Conservation (phyloP, 2,113 vertebrate genomes). For the Kryptolebias marmoratus region DNA sequence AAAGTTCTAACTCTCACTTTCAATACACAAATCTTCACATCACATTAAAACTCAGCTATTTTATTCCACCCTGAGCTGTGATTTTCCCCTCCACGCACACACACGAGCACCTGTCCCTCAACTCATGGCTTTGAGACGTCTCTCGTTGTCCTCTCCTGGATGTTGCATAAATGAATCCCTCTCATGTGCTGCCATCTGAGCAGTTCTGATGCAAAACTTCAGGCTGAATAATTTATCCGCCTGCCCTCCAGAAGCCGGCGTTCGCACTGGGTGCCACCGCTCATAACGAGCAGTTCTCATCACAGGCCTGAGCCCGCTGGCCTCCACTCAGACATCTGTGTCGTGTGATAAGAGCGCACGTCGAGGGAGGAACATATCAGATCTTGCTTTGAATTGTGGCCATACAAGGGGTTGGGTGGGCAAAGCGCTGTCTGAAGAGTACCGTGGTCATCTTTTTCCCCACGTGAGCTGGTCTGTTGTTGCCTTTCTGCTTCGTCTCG, state of each 20-base stretch:
- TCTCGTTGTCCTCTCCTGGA: conserved; percentile 46
- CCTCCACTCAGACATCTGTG: conserved; percentile 70
- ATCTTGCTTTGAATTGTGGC: conserved; percentile 47
- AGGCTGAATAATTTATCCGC: conserved; percentile 73
- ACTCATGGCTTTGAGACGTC: conserved; percentile 41
- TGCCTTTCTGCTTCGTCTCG: conserved; percentile 20
- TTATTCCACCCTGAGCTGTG: conserved; percentile 24
- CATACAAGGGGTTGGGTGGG: conserved; percentile 19
- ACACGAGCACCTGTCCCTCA: conserved; percentile 42
- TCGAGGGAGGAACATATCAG: conserved; percentile 55
- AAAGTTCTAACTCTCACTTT: not conserved
- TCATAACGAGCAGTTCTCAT: conserved; percentile 64
- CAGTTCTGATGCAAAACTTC: conserved; percentile 68
- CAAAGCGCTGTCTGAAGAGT: conserved; percentile 2
- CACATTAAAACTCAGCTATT: conserved; percentile 30
- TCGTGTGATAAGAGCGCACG: conserved; percentile 61
- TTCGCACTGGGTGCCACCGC: conserved; percentile 52
- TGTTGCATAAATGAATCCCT: conserved; percentile 68
- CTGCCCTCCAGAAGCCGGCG: conserved; percentile 64
- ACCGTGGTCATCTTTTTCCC: conserved; percentile 36
- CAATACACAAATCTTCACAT: not conserved
- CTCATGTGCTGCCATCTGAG: conserved; percentile 73
- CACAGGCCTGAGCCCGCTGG: conserved; percentile 58
- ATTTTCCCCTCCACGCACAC: conserved; percentile 31
- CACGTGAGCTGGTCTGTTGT: conserved; percentile 3